A percentile compares a stretch with the other conserved stretches of the same genome.
These are phyloP conservation scores for Metalampra italica DNA, from an alignment of 2,888 invertebrate species.

Conservation along the genomic window DNA sequence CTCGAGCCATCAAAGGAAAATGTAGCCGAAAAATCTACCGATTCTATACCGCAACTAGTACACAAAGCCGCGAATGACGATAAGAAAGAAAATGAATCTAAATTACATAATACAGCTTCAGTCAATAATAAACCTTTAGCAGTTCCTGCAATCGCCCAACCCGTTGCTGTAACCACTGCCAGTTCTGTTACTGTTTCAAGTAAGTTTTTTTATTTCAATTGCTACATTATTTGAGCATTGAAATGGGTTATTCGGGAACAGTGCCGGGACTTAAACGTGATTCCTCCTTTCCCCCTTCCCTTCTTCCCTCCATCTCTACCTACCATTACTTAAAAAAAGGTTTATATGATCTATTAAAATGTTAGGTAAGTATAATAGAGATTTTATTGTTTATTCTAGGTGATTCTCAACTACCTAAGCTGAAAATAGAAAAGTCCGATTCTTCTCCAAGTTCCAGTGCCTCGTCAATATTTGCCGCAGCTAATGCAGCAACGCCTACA, in stretches of 20 bases:
- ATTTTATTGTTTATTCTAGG: slow-evolving; percentile 20
- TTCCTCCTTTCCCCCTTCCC: too few species aligned
- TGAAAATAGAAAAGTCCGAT: slow-evolving; percentile 21
- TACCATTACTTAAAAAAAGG: too few species aligned
- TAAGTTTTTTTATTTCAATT: too few species aligned
- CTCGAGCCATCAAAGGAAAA: slow-evolving; percentile 45
- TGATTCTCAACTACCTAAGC: slow-evolving; percentile 22
- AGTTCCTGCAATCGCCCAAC: slow-evolving; percentile 19
- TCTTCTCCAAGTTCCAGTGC: slow-evolving; percentile 23
- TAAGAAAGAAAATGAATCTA: slow-evolving; percentile 35
- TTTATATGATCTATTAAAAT: too few species aligned
- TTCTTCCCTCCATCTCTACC: too few species aligned
- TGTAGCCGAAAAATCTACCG: slow-evolving; percentile 28
- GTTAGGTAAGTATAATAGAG: too few species aligned
- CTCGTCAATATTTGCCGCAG: slow-evolving; percentile 33
- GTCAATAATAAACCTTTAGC: slow-evolving; percentile 27
- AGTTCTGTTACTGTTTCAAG: slow-evolving; percentile 18
- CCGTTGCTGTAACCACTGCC: slow-evolving; percentile 21
- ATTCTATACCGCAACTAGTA: slow-evolving; percentile 18
- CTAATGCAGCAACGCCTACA: slow-evolving; percentile 25
- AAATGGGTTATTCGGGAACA: too few species aligned
- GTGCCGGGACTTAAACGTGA: too few species aligned
- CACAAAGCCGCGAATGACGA: slow-evolving; percentile 20
- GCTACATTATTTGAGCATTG: too few species aligned
- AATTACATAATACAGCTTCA: slow-evolving; percentile 28